These are phyloP conservation scores for Bujurquina vittata DNA, from an alignment of 2,113 vertebrate genomes.

Conservation along the genomic window DNA sequence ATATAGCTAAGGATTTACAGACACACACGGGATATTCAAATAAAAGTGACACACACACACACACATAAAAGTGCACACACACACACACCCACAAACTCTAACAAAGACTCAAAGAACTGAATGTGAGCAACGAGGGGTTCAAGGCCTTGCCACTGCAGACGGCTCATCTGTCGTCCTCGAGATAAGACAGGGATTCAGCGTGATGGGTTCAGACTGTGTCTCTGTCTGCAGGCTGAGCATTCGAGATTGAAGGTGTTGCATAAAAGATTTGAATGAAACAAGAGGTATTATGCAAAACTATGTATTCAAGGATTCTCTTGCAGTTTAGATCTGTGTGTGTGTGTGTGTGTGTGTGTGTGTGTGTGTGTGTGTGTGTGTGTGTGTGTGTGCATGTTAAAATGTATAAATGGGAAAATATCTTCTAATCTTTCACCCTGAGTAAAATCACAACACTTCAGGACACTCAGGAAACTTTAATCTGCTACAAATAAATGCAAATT, in stretches of 20 bases:
- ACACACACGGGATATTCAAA: slow-evolving; percentile 7
- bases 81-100: neutral
- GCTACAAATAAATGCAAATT: rapidly evolving
- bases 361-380: neutral
- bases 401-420: neutral
- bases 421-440: neutral
- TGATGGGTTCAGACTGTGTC: slow-evolving; percentile 38
- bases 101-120: slow-evolving; percentile 4
- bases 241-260: slow-evolving; percentile 11
- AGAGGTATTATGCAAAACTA: neutral
- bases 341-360: neutral
- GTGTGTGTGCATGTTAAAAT: rapidly evolving
- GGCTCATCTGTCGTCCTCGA: slow-evolving; percentile 59
- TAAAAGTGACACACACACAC: neutral
- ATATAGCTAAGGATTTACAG: slow-evolving; percentile 26
- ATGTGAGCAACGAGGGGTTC: slow-evolving; percentile 28
- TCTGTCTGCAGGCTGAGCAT: slow-evolving; percentile 27
- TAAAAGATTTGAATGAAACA: slow-evolving; percentile 3
- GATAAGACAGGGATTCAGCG: slow-evolving; percentile 44
- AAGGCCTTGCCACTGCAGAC: slow-evolving; percentile 51
- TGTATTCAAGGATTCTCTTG: neutral
- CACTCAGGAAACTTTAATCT: neutral
- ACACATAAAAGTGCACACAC: too few relatives aligned
- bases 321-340: neutral
- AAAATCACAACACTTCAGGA: rapidly evolving